Base-by-base conservation (phyloP, 2,113 vertebrate genomes). In the Osmerus eperlanus region DNA sequence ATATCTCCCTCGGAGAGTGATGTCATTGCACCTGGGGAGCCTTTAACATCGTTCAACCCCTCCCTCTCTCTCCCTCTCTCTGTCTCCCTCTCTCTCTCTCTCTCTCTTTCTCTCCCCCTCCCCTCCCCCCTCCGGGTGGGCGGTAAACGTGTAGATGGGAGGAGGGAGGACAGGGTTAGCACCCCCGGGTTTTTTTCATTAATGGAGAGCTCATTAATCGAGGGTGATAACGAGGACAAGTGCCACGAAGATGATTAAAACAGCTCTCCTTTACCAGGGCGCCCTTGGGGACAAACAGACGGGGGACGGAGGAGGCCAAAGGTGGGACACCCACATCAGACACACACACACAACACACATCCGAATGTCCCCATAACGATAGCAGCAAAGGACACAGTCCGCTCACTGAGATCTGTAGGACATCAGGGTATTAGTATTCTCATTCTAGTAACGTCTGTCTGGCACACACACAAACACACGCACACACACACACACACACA, bases 171-270 rank as follows among this genome's bases (percentile, higher is more conserved):
- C 11, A 25, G 25, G 73, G 80, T 55, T 78, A 75, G 76, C 83
- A 75, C 84, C 83, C 76, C 80, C 76, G 80, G 65, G 72, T 36
- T 65, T 77, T 82, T 78, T 78, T 86, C 85, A 87, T 88, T 88
- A 90, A 89, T 89, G 84, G 84, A 85, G 86, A 84, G 83, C 85
- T 88, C 88, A 87, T 90, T 90, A 90, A 90, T 90, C 82, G 84
- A 86, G 80, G 74, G 73, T 85, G 89, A 90, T 89, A 90, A 88
- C 88, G 79, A 88, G 83, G 83, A 84, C 66, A 59, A 70, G 81
- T 75, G 84, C 87, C 88, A 89, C 85, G 68, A 75, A 85, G 84
- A 87, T 90, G 89, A 90, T 90, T 81, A 89, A 89, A 70, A 75
- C 81, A 73, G 70, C 81, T 88, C 84, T 89, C 85, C 86, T 88